Evolutionary conservation across 2,113 vertebrate species (phyloP), one percentile per base, ranked within the genome.

Genomic region (Pungitius pungitius): DNA sequence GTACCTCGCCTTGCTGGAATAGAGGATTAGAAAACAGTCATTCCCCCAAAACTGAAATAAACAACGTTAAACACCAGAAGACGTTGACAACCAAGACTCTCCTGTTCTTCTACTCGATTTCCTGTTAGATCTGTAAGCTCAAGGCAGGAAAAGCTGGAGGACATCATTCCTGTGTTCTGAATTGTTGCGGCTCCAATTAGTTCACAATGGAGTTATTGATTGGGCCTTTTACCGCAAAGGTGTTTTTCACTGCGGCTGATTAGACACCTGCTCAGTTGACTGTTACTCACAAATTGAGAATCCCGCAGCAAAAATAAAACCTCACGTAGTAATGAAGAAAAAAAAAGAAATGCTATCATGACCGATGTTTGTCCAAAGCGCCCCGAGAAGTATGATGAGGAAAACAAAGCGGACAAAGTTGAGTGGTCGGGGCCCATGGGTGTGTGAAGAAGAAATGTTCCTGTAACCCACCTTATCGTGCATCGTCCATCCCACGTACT

Each of bases 401-500:
- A 42, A 47, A 54, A 59, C 33, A 4, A 35, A 40, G 47, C 8
- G 1, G 47, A 24, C n/a, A n/a, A n/a, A n/a, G n/a, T n/a, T n/a
- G 57, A 24, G 4, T 4, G 22, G 3, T 2, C 6, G 9, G 8
- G 39, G 15, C 43, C 9, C 2, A 14, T 17, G 15, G 7, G 56
- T 17, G 33, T 40, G 2, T 24, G 3, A 24, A 26, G 3, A 24
- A 26, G 14, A 54, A 43, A 39, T 15, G 8, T 33, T 35, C 1
- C 2, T 35, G n/a, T 45, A n/a, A 54, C 88, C 90, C 89, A 98
- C 98, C 96, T 99, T 99, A 87, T 99, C 98, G 56, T 99, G 97
- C 96, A 99, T 99, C 69, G 98, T 99, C 98, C 98, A 99, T 20
- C 98, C 98, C 62, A 99, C 98, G 3, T 99, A 99, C 91, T 99